phyloP scores from a whole-genome alignment of 2,888 invertebrate genomes.

The Notodonta dromedarius region DNA sequence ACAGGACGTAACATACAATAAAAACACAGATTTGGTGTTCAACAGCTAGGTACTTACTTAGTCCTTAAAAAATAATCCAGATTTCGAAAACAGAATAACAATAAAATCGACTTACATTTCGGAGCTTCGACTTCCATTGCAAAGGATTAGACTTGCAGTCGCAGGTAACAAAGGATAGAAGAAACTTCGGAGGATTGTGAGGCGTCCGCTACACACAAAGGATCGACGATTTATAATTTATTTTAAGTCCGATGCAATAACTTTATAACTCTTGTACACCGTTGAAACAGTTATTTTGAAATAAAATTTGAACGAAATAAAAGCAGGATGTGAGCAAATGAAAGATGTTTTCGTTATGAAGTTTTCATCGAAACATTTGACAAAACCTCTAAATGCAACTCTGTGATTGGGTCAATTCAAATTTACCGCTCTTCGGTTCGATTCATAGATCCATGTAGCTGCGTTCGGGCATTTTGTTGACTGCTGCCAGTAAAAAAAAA shows the following conservation, averaged over 20 bases:
- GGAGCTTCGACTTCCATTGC: slow-evolving; percentile 73
- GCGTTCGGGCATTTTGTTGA: slow-evolving; percentile 37
- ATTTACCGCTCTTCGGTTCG: slow-evolving; percentile 60
- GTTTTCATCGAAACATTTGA: slow-evolving; percentile 48
- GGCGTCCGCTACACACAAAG: slow-evolving; percentile 55
- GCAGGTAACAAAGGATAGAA: slow-evolving; percentile 33
- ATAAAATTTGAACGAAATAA: slow-evolving; percentile 52
- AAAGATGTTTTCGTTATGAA: slow-evolving; percentile 51
- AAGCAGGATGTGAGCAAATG: slow-evolving; percentile 56
- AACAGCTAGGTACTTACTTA: too few relatives aligned
- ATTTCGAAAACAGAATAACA: slow-evolving; percentile 13
- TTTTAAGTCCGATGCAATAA: slow-evolving; percentile 40
- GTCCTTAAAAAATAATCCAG: not conserved
- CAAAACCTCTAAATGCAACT: slow-evolving; percentile 55
- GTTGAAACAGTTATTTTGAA: slow-evolving; percentile 70
- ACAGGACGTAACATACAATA: too few relatives aligned
- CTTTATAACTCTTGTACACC: slow-evolving; percentile 49
- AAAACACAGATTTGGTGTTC: too few relatives aligned
- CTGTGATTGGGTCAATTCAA: slow-evolving; percentile 69
- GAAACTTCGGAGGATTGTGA: slow-evolving; percentile 9
- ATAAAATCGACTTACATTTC: slow-evolving; percentile 64
- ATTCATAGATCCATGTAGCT: slow-evolving; percentile 60
- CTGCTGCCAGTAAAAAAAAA: slow-evolving; percentile 13
- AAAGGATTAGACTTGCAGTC: slow-evolving; percentile 22
- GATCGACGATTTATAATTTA: slow-evolving; percentile 49